Base-by-base conservation (phyloP, 2,113 vertebrate genomes). In the Cromileptes altivelis region DNA sequence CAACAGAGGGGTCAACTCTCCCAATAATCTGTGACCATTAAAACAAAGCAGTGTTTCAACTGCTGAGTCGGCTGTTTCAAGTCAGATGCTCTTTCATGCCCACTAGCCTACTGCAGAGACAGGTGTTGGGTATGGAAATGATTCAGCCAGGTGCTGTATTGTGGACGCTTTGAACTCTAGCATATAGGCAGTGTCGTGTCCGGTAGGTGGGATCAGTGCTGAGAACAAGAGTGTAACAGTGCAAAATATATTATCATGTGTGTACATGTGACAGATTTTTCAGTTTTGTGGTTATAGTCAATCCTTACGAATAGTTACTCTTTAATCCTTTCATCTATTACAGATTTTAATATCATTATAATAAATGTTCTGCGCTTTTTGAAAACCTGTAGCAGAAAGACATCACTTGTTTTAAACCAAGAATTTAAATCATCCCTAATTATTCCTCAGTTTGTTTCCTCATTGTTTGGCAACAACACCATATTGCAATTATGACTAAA, bases 21-120 rank as follows among this genome's bases (percentile, higher is more conserved):
- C 75, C 56, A 86, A 83, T 82, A 89, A 93, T 84, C 81, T 74
- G 64, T 75, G 80, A 81, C 65, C 84, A 85, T 85, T 90, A 78
- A 89, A 88, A 84, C 75, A 80, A 88, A 88, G 85, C 67, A 58
- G 62, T 65, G 78, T 82, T 70, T 67, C 12, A 79, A 71, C 15
- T 70, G 83, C 84, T 87, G 82, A 79, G 58, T 30, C 61, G 63
- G 71, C 79, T 33, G 33, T 80, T 85, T 82, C 19, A 45, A 47
- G 62, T 70, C n/a, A 65, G 40, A 64, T 60, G 62, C 30, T 65
- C 50, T 57, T 60, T 82, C 27, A 73, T 56, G 30, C 70, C 19
- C 40, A 49, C 37, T 19, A 19, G 25, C 40, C 70, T 40, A 56
- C 37, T 70, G 68, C 71, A 64, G 72, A 78, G 49, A 81, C 67